These are phyloP conservation scores for Anolis apletophallus DNA, from an alignment of 2,797 vertebrate species.

Conservation along the genomic window DNA sequence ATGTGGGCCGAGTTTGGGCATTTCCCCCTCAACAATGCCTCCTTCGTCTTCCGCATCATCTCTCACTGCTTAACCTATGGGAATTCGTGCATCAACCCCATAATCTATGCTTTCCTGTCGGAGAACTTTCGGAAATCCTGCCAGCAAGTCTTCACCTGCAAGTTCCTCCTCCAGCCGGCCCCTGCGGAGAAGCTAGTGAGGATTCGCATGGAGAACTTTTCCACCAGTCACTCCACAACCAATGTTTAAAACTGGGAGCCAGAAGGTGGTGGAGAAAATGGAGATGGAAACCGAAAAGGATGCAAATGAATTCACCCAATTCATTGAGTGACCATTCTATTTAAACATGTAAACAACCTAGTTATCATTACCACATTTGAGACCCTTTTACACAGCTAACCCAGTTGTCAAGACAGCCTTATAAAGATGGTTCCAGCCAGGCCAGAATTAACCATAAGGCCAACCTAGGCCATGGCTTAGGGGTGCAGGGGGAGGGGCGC, in stretches of 20 bases:
- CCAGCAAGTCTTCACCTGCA: conserved; percentile 78
- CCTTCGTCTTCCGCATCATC: conserved; percentile 84
- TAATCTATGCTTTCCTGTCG: conserved; percentile 87
- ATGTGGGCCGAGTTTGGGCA: conserved; percentile 88
- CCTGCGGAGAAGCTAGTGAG: conserved; percentile 73
- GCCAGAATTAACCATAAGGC: too few species aligned
- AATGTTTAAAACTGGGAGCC: conserved; percentile 63
- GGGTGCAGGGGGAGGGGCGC: too few species aligned
- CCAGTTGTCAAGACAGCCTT: neutral
- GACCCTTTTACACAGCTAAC: neutral
- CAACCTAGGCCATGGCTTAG: too few species aligned
- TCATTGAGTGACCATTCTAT: neutral
- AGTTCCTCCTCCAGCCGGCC: conserved; percentile 50
- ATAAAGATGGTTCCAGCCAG: too few species aligned
- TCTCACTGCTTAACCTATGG: conserved; percentile 86
- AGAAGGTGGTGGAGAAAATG: neutral
- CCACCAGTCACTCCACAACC: conserved; percentile 81
- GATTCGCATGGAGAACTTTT: conserved; percentile 83
- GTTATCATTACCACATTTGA: neutral
- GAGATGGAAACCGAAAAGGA: neutral
- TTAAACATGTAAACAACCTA: neutral
- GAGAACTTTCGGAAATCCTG: conserved; percentile 87
- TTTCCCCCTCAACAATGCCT: conserved; percentile 82
- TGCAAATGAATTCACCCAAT: neutral
- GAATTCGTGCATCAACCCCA: conserved; percentile 87